phyloP scores from a whole-genome alignment of 1,140 invertebrate genomes.

The Pogonus chalceus region DNA sequence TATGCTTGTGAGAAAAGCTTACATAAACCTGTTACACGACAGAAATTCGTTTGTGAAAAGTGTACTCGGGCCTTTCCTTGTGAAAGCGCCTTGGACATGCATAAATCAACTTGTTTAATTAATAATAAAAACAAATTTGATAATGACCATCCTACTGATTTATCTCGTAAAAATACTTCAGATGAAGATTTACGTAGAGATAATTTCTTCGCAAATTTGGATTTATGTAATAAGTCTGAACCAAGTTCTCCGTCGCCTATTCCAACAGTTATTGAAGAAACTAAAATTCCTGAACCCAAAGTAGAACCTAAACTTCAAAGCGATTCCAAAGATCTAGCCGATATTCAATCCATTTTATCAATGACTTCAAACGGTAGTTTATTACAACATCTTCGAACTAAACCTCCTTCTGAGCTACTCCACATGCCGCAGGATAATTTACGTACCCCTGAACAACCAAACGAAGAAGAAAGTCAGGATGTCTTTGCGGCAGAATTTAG shows the following conservation, averaged over 20 bases:
- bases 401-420: constrained; percentile 27
- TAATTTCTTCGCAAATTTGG: constrained; percentile 70
- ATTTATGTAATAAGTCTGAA: constrained; percentile 55
- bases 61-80: constrained; percentile 68
- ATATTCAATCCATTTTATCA: constrained; percentile 71
- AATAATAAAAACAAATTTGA: constrained; percentile 20
- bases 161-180: constrained; percentile 29
- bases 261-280: neutral
- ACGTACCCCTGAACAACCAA: constrained; percentile 27
- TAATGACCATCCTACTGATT: constrained; percentile 21
- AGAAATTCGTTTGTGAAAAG: constrained; percentile 58
- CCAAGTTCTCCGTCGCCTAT: constrained; percentile 18
- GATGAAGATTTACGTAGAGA: constrained; percentile 51
- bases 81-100: constrained; percentile 55
- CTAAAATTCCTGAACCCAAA: neutral
- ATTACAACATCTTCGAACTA: constrained; percentile 43
- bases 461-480: constrained; percentile 70
- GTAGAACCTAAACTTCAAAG: constrained; percentile 19
- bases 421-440: neutral
- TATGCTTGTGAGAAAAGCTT: constrained; percentile 58
- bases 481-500: constrained; percentile 68
- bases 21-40: constrained; percentile 48
- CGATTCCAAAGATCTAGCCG: constrained; percentile 62
- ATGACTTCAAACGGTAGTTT: constrained; percentile 57
- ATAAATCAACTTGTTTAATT: constrained; percentile 45